Evolutionary conservation across 2,113 vertebrate genomes (phyloP).

Genomic region (Casuarius casuarius): DNA sequence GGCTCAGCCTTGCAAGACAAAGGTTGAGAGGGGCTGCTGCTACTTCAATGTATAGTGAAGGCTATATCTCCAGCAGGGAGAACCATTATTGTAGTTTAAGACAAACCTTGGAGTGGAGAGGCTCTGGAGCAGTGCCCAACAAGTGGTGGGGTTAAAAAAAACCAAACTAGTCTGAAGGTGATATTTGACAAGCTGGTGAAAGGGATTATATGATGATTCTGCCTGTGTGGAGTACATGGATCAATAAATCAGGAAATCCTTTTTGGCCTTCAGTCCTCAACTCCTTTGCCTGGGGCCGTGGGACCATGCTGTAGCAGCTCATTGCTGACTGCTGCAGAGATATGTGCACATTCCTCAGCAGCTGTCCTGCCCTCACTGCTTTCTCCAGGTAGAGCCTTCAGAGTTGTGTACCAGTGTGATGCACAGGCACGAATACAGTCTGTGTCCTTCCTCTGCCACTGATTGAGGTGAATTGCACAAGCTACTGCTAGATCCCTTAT

Average conservation of each 20-base stretch:
- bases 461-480: background rate
- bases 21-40: background rate
- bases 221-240: background rate
- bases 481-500: background rate
- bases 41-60: background rate
- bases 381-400: background rate
- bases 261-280: background rate
- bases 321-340: background rate
- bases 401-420: background rate
- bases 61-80: background rate
- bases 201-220: background rate
- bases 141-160: background rate
- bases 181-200: background rate
- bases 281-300: background rate
- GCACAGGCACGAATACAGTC: background rate
- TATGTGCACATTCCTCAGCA: accelerated
- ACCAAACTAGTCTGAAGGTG: background rate
- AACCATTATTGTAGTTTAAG: background rate
- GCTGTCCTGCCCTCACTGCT: background rate
- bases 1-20: background rate
- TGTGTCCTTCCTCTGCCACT: background rate
- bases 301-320: background rate
- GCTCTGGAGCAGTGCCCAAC: background rate
- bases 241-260: background rate
- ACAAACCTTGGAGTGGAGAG: accelerated